A percentile compares a stretch with the other conserved stretches of the same genome.
Evolutionary conservation across 30 jellyfish, hydroid and myxozoan genomes (phyloP).

Genomic region (Rhopilema esculentum): DNA sequence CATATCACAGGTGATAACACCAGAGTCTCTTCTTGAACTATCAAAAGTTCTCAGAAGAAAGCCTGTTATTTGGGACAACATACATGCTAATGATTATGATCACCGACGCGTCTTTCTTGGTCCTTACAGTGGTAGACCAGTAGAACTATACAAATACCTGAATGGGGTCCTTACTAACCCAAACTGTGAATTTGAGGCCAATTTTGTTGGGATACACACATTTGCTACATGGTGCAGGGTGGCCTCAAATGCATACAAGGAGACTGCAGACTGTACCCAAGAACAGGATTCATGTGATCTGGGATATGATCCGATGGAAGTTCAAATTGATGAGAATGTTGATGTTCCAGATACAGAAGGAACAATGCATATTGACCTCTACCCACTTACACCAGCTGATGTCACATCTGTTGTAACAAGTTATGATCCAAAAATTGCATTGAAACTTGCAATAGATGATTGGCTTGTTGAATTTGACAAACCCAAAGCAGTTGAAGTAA

Average conservation of each 20-base stretch:
- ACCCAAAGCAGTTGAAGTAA: conserved; percentile 76
- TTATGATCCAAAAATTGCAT: conserved; percentile 83
- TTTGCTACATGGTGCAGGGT: conserved; percentile 87
- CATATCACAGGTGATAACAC: conserved; percentile 76
- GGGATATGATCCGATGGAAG: conserved; percentile 88
- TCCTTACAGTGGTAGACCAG: conserved; percentile 95
- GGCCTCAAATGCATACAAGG: conserved; percentile 54
- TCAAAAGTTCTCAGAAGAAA: conserved; percentile 85
- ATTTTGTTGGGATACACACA: conserved; percentile 84
- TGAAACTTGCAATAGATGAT: conserved; percentile 78
- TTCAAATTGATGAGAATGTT: conserved; percentile 76
- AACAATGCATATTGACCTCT: conserved; percentile 86
- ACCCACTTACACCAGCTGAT: conserved; percentile 95
- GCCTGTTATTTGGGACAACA: conserved; percentile 98
- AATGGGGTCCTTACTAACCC: conserved; percentile 95
- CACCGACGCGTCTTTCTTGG: conserved; percentile 97
- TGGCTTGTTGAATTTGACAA: conserved; percentile 79
- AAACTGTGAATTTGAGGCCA: conserved; percentile 98
- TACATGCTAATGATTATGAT: conserved; percentile 99
- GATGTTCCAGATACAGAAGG: conserved; percentile 72
- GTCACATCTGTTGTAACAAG: conserved; percentile 77
- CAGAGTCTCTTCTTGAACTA: conserved; percentile 72
- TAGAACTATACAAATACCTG: conserved; percentile 73
- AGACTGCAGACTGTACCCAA: conserved; percentile 2
- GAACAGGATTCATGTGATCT: conserved; percentile 58